A percentile compares a stretch with the other conserved stretches of the same genome.
These are phyloP conservation scores for Listronotus oregonensis DNA, from an alignment of 1,140 invertebrate species.

Conservation along the genomic window DNA sequence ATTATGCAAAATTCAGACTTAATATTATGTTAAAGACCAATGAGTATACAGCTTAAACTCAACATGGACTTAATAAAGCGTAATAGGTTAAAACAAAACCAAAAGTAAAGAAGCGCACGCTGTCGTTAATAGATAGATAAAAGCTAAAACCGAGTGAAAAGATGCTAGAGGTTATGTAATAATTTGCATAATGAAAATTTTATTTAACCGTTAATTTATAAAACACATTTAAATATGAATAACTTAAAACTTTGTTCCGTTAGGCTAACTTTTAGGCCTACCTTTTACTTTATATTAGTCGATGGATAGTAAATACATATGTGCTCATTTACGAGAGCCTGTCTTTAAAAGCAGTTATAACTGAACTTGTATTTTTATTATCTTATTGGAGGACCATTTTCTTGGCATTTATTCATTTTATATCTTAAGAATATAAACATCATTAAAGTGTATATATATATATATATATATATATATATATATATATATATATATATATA, in stretches of 20 bases:
- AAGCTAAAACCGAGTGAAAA: background rate
- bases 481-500: too few relatives aligned
- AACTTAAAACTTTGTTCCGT: slow-evolving; percentile 16
- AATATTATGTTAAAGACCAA: too few relatives aligned
- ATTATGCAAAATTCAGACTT: too few relatives aligned
- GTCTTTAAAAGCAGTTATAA: too few relatives aligned
- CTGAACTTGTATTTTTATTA: too few relatives aligned
- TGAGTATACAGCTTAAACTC: too few relatives aligned
- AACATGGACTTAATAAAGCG: background rate
- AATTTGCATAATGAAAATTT: slow-evolving; percentile 10
- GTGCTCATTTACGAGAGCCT: slow-evolving; percentile 6
- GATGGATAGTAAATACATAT: slow-evolving; percentile 2
- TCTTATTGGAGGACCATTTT: too few relatives aligned
- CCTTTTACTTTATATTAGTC: slow-evolving; percentile 24
- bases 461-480: too few relatives aligned
- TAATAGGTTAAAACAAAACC: slow-evolving; percentile 6
- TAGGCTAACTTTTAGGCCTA: slow-evolving; percentile 11
- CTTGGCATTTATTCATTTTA: too few relatives aligned
- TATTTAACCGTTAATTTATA: slow-evolving; percentile 22
- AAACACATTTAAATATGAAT: slow-evolving; percentile 23
- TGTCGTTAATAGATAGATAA: background rate
- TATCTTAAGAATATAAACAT: too few relatives aligned
- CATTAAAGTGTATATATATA: too few relatives aligned
- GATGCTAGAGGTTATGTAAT: slow-evolving; percentile 6
- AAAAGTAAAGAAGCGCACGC: background rate